A percentile compares a stretch with the other conserved stretches of the same genome.
phyloP scores from a whole-genome alignment of 2,888 invertebrate genomes.

The Timema cristinae region DNA sequence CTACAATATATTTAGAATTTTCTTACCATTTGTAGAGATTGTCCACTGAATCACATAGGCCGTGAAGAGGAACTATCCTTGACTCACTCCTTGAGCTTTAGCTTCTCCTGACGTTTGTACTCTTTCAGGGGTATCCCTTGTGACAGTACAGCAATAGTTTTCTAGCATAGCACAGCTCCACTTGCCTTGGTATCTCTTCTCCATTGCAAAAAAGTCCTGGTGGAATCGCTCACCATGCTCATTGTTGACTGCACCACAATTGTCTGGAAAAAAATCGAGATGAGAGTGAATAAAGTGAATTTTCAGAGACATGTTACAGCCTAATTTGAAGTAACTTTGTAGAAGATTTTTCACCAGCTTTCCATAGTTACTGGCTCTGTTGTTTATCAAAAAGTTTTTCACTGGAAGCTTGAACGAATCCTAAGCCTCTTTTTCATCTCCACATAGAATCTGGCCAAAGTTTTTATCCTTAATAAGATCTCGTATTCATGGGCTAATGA shows the following conservation, averaged over 20 bases:
- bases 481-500: slow-evolving; percentile 4
- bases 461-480: slow-evolving; percentile 7
- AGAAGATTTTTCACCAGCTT: background rate
- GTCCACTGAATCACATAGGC: too few species aligned
- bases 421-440: slow-evolving; percentile 6
- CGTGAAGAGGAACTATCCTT: too few species aligned
- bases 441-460: background rate
- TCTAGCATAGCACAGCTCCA: slow-evolving; percentile 8
- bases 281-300: too few species aligned
- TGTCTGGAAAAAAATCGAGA: too few species aligned
- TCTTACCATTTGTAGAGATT: too few species aligned
- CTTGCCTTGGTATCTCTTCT: slow-evolving; percentile 21
- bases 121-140: slow-evolving; percentile 2
- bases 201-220: slow-evolving; percentile 22
- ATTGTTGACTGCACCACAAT: slow-evolving; percentile 13
- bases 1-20: too few species aligned
- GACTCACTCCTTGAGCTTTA: background rate
- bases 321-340: background rate
- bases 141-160: slow-evolving; percentile 3
- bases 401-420: slow-evolving; percentile 11
- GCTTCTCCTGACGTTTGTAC: background rate
- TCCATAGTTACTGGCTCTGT: background rate
- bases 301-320: too few species aligned
- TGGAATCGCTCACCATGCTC: slow-evolving; percentile 18
- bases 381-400: background rate